These are phyloP conservation scores for Meloidogyne floridensis DNA, from an alignment of 1,140 invertebrate species.

Conservation along the genomic window DNA sequence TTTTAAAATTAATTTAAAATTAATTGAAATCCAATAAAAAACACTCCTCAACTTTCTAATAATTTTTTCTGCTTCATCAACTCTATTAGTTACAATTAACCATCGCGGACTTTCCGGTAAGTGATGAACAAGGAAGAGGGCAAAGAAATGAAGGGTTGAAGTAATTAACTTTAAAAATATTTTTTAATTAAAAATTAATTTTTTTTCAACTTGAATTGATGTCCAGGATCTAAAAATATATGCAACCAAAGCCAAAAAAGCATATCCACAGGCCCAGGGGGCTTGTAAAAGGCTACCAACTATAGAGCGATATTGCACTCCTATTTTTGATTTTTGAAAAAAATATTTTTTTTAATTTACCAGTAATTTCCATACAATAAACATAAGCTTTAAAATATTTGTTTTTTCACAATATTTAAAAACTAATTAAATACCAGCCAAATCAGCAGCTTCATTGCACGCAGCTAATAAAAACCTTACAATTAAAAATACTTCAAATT, in stretches of 20 bases:
- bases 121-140: constrained; percentile 45
- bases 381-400: constrained; percentile 55
- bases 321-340: neutral
- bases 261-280: constrained; percentile 64
- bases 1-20: too few relatives aligned
- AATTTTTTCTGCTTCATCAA: constrained; percentile 58
- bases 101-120: constrained; percentile 64
- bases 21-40: constrained; percentile 26
- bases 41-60: constrained; percentile 35
- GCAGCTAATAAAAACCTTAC: constrained; percentile 60
- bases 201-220: constrained; percentile 51
- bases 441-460: constrained; percentile 60
- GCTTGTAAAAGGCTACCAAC: constrained; percentile 61
- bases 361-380: constrained; percentile 65
- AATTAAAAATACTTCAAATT: constrained; percentile 63
- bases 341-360: constrained; percentile 14
- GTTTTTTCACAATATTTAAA: neutral
- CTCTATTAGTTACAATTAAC: constrained; percentile 60
- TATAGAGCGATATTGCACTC: constrained; percentile 56
- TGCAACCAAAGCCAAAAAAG: constrained; percentile 61
- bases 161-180: constrained; percentile 52
- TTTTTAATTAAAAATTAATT: neutral
- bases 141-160: constrained; percentile 52
- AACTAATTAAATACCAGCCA: constrained; percentile 35
- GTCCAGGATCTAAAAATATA: constrained; percentile 63